Conservation (phyloP, 2,113 vertebrate species). For the Datnioides undecimradiatus region DNA sequence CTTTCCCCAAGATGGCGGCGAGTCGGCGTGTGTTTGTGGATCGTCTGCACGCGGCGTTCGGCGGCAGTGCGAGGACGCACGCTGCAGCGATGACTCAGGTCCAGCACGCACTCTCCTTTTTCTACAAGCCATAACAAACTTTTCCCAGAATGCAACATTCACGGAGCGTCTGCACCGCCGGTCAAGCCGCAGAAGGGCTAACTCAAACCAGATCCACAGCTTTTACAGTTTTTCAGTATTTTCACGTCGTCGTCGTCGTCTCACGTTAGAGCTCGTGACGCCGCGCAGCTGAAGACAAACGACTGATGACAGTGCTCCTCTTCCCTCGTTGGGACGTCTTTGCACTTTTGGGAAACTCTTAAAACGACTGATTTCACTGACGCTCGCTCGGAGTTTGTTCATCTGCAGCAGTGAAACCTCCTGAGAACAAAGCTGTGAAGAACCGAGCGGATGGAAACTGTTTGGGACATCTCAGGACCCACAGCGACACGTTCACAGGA, state of each 20-base stretch:
- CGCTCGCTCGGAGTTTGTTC: conserved; percentile 13
- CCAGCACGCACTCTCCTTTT: too few species aligned
- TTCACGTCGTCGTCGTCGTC: background rate
- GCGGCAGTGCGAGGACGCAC: background rate
- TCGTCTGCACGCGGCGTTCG: background rate
- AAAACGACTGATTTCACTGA: background rate
- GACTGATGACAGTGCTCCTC: background rate
- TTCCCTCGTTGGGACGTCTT: conserved; percentile 38
- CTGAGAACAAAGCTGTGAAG: background rate
- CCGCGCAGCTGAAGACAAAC: too few species aligned
- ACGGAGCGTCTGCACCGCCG: background rate
- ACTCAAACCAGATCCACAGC: background rate
- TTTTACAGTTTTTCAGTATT: background rate
- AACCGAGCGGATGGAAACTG: background rate
- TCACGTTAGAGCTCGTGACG: background rate
- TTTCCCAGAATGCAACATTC: background rate
- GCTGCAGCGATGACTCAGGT: background rate
- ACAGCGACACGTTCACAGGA: too few species aligned
- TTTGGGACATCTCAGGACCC: too few species aligned
- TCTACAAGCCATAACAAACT: conserved; percentile 1
- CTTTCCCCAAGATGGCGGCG: background rate
- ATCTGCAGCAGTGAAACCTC: conserved; percentile 3
- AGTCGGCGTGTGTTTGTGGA: background rate
- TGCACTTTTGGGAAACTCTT: conserved; percentile 49
- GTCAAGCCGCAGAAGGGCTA: background rate